Conservation (phyloP, 2,888 invertebrate genomes). For the Eupeodes luniger region DNA sequence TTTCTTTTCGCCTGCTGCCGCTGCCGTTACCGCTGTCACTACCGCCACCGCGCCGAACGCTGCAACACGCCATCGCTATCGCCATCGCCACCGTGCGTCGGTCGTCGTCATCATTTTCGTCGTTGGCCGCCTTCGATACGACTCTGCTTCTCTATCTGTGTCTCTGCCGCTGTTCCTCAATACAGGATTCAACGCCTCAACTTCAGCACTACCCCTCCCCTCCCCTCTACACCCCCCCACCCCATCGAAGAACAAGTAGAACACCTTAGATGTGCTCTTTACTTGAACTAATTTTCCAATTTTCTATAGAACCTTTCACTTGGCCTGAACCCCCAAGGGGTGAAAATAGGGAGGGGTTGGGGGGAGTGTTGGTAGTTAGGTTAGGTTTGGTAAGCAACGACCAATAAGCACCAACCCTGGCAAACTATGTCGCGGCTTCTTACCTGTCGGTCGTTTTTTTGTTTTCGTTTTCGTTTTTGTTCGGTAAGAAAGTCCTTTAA, state of each 20-base stretch:
- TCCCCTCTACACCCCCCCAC: too few relatives aligned
- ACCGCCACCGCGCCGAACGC: background rate
- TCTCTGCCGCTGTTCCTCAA: constrained; percentile 5
- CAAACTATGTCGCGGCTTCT: constrained; percentile 25
- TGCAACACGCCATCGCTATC: background rate
- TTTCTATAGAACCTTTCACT: constrained; percentile 57
- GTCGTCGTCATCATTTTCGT: background rate
- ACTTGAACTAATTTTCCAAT: constrained; percentile 70
- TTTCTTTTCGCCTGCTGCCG: constrained; percentile 59
- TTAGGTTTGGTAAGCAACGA: constrained; percentile 6
- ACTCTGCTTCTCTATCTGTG: too few relatives aligned
- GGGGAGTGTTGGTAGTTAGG: background rate
- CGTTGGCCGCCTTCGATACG: too few relatives aligned
- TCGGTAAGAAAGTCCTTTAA: constrained; percentile 36
- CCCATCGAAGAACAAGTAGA: background rate
- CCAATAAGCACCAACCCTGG: constrained; percentile 24
- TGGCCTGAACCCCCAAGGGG: background rate
- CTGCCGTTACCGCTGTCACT: background rate
- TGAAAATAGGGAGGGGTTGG: background rate
- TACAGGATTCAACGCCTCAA: constrained; percentile 16
- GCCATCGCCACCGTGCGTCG: background rate
- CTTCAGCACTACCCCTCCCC: background rate
- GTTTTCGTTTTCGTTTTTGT: background rate
- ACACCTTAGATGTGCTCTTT: constrained; percentile 65
- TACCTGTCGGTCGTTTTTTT: constrained; percentile 27